phyloP scores from a whole-genome alignment of 2,797 vertebrate species.

The Phoeniculus purpureus region DNA sequence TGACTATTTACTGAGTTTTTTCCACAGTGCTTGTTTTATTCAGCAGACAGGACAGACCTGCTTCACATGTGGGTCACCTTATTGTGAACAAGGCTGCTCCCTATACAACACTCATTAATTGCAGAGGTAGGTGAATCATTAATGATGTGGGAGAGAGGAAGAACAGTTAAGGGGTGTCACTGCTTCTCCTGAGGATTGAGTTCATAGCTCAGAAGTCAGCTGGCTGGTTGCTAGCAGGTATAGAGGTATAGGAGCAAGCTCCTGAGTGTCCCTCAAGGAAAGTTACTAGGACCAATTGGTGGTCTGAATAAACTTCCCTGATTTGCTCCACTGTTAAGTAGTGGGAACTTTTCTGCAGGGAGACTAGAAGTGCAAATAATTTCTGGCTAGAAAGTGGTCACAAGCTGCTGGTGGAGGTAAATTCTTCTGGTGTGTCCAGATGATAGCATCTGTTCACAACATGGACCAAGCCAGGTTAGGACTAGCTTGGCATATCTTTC shows the following conservation, averaged over 20 bases:
- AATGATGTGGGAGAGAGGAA: background rate
- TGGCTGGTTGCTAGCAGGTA: background rate
- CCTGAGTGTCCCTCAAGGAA: background rate
- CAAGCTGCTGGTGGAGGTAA: background rate
- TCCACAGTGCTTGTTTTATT: background rate
- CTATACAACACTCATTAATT: rapidly evolving
- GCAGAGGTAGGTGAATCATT: background rate
- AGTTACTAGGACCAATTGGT: background rate
- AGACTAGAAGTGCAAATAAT: background rate
- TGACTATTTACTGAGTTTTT: background rate
- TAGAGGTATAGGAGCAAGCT: background rate
- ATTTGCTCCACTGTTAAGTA: background rate
- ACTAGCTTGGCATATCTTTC: background rate
- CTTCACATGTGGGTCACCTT: conserved; percentile 16
- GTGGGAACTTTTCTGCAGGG: background rate
- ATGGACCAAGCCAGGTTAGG: background rate
- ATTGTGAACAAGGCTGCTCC: background rate
- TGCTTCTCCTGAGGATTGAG: background rate
- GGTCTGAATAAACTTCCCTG: background rate
- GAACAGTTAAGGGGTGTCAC: background rate
- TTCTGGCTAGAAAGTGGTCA: background rate
- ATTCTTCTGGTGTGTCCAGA: background rate
- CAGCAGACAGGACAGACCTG: conserved; percentile 49
- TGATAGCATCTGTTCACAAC: background rate
- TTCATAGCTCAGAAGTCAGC: background rate